phyloP scores from a whole-genome alignment of 2,797 vertebrate genomes.

The Denticeps clupeoides region DNA sequence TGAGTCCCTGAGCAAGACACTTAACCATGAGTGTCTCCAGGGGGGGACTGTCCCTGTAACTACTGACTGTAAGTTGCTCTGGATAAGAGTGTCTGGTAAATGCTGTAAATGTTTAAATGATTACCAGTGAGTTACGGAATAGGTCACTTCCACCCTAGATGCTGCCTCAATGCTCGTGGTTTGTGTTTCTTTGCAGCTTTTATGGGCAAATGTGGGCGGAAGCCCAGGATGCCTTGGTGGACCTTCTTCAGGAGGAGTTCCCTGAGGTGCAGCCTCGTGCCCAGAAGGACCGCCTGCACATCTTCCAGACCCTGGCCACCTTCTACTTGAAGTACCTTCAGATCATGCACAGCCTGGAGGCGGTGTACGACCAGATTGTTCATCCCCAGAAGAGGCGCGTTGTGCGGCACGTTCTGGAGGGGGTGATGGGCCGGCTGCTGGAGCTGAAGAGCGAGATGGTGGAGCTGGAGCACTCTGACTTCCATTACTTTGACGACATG shows the following conservation, averaged over 20 bases:
- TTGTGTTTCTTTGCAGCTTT: constrained; percentile 45
- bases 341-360: constrained; percentile 60
- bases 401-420: constrained; percentile 57
- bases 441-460: constrained; percentile 78
- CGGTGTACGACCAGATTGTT: constrained; percentile 50
- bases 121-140: too few species aligned
- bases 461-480: constrained; percentile 63
- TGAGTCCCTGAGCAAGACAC: too few species aligned
- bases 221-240: constrained; percentile 55
- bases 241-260: constrained; percentile 56
- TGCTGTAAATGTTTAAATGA: too few species aligned
- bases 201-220: constrained; percentile 65
- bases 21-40: too few species aligned
- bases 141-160: not conserved
- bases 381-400: constrained; percentile 62
- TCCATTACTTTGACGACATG: constrained; percentile 60
- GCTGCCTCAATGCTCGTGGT: too few species aligned
- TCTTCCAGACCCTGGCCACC: constrained; percentile 54
- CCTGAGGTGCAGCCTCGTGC: constrained; percentile 37
- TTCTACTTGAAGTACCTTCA: constrained; percentile 68
- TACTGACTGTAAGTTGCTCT: too few species aligned
- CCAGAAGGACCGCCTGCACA: constrained; percentile 36
- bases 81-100: too few species aligned
- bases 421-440: constrained; percentile 68
- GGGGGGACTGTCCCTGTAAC: too few species aligned